phyloP scores from a whole-genome alignment of 2,888 invertebrate species.

The Ypsolopha scabrella region DNA sequence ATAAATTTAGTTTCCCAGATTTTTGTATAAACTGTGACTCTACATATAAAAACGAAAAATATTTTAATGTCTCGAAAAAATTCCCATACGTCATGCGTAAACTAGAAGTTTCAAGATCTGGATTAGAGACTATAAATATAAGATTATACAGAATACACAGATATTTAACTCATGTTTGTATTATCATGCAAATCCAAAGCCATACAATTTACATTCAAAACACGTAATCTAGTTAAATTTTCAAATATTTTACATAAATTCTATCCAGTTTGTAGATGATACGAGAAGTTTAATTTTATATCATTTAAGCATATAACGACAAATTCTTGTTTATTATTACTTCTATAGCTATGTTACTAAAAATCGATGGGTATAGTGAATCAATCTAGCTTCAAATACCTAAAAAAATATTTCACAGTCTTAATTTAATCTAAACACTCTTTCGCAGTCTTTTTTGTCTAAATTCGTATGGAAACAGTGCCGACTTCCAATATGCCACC shows the following conservation, averaged over 20 bases:
- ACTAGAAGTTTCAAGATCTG: not conserved
- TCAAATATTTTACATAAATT: not conserved
- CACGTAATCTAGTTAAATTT: not conserved
- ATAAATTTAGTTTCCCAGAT: no score
- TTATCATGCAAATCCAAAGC: not conserved
- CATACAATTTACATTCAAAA: not conserved
- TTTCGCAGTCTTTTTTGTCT: conserved; percentile 60
- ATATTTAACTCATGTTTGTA: not conserved
- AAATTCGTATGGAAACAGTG: conserved; percentile 20
- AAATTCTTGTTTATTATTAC: no score
- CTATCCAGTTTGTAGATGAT: not conserved
- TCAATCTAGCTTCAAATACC: not conserved
- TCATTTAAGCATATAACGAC: no score
- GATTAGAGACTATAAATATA: conserved; percentile 1
- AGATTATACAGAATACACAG: not conserved
- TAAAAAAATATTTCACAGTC: not conserved
- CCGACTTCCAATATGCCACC: no score
- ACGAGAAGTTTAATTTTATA: no score
- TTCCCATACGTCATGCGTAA: not conserved
- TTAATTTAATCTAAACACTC: conserved; percentile 26
- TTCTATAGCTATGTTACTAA: no score
- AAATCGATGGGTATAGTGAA: no score
- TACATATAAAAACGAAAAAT: no score
- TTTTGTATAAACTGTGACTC: no score
- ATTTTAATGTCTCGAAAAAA: no score